Evolutionary conservation across 1,140 invertebrate genomes (phyloP), one percentile per base, ranked within the genome.

Genomic region (Leguminivora glycinivorella): DNA sequence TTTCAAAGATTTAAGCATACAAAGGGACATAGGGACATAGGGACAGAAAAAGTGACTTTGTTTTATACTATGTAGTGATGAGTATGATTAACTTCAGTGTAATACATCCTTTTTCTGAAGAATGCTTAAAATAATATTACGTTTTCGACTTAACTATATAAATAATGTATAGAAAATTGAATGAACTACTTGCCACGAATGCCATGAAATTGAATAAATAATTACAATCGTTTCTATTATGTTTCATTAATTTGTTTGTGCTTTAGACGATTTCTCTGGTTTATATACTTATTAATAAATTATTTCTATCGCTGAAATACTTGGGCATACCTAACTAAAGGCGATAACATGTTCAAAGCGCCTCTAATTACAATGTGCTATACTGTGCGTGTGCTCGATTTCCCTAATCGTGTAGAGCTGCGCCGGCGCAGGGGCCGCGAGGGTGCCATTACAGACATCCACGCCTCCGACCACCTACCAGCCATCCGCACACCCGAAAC

Each of bases 391-490:
- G 58, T 63, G 74, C 76, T 72, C 29, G 75, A 81, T 81, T 78
- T 81, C 75, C 79, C 79, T 78, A 76, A 81, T 81, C 78, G 75
- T 73, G 34, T 70, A 19, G 17, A 22, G 19, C 73, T 60, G 75
- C 70, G 78, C 70, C 76, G 74, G 73, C 70, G 80, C 71, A 73
- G 87, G 83, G 87, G 87, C 87, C 85, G 80, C 84, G 40, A 76
- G 85, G 85, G 84, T 87, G 81, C 77, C 74, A 70, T 67, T 79
- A 73, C 56, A 43, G 43, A 67, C 69, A 60, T 60, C 24, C 26
- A 63, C 58, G 58, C 25, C 58, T 43, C n/a, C 40, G 40, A 43
- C 58, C 25, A 63, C 25, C 25, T 29, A 63, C 47, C 19, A 31
- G 26, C 25, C 25, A 60, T 26, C 58, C 26, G 4, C 58, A 7